A percentile compares a stretch with the other conserved stretches of the same genome.
phyloP scores from a whole-genome alignment of 2,113 vertebrate genomes.

The Athene noctua region DNA sequence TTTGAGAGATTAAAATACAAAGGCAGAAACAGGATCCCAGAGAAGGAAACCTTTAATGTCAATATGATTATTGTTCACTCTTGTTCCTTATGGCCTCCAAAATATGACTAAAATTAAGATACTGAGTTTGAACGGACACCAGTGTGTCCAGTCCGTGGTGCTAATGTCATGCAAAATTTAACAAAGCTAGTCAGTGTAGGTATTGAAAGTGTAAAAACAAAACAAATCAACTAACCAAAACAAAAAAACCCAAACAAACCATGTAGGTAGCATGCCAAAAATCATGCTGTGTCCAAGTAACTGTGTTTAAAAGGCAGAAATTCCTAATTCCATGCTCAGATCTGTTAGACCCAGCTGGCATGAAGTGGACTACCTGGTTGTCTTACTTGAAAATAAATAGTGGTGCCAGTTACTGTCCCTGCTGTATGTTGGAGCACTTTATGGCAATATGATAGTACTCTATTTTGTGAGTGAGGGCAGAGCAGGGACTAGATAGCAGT shows the following conservation, averaged over 20 bases:
- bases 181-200: neutral
- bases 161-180: neutral
- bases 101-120: neutral
- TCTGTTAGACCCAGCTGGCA: neutral
- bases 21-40: neutral
- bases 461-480: neutral
- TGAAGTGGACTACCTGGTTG: neutral
- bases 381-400: neutral
- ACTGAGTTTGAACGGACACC: neutral
- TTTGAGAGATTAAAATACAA: neutral
- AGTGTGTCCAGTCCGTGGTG: neutral
- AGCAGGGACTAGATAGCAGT: neutral
- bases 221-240: neutral
- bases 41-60: neutral
- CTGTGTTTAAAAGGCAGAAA: neutral
- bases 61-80: neutral
- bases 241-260: rapidly evolving
- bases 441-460: neutral
- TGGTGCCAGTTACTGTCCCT: neutral
- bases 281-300: neutral
- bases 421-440: neutral
- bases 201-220: neutral
- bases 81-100: neutral
- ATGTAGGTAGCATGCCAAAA: neutral
- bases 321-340: neutral